A percentile compares a stretch with the other conserved stretches of the same genome.
phyloP scores from a whole-genome alignment of 2,113 vertebrate genomes.

The Coracopsis vasa region DNA sequence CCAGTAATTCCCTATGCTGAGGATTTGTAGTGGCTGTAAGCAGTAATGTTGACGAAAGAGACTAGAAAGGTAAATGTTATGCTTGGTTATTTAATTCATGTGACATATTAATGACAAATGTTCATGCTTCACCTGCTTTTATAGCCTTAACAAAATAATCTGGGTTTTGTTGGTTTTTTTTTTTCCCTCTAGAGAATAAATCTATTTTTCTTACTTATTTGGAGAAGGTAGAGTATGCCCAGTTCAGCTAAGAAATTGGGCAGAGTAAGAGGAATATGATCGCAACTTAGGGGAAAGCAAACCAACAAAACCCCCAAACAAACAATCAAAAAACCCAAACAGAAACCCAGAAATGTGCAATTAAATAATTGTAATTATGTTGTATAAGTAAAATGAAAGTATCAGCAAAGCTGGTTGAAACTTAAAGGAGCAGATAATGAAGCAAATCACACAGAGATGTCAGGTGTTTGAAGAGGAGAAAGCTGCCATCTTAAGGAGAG shows the following conservation, averaged over 20 bases:
- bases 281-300: neutral
- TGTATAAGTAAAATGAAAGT: neutral
- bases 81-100: neutral
- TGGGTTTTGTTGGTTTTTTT: neutral
- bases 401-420: neutral
- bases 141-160: neutral
- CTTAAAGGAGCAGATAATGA: neutral
- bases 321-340: neutral
- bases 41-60: neutral
- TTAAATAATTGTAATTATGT: neutral
- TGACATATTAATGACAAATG: neutral
- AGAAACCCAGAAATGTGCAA: neutral
- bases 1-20: neutral
- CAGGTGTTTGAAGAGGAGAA: neutral
- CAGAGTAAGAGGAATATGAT: neutral
- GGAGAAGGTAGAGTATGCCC: neutral
- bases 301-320: neutral
- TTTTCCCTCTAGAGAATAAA: neutral
- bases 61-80: neutral
- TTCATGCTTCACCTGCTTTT: neutral
- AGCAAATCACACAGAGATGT: neutral
- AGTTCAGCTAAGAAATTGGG: neutral
- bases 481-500: neutral
- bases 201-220: neutral
- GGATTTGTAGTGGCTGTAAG: neutral